phyloP scores from a whole-genome alignment of 2,888 invertebrate genomes.

The Heliconius charithonia region DNA sequence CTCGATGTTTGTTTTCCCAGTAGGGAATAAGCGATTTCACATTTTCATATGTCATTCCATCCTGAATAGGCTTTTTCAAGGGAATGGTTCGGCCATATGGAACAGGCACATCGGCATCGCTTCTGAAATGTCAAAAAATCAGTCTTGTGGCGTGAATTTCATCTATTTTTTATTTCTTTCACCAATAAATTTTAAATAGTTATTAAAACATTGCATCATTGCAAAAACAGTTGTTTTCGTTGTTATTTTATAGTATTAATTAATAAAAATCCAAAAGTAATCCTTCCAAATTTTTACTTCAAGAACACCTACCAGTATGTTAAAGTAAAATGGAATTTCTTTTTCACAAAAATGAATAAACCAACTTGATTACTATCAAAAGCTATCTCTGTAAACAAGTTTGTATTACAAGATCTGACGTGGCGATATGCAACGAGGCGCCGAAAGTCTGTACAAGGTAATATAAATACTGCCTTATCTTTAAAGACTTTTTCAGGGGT shows the following conservation, averaged over 20 bases:
- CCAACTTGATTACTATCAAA: conserved; percentile 34
- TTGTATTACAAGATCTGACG: conserved; percentile 38
- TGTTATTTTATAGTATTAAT: too few species aligned
- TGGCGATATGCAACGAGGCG: conserved; percentile 33
- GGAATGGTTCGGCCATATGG: conserved; percentile 85
- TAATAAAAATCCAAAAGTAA: background rate
- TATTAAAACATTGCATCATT: background rate
- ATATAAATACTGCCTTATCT: conserved; percentile 39
- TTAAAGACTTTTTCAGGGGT: conserved; percentile 33
- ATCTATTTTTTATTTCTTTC: background rate
- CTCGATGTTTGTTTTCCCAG: conserved; percentile 73
- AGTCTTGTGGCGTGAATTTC: conserved; percentile 25
- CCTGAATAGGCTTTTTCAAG: conserved; percentile 49
- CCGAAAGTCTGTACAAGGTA: conserved; percentile 39
- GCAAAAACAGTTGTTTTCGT: background rate
- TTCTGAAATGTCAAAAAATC: conserved; percentile 69
- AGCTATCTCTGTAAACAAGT: conserved; percentile 40
- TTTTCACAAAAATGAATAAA: conserved; percentile 30
- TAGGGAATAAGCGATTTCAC: conserved; percentile 60
- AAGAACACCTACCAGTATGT: background rate
- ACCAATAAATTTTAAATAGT: too few species aligned
- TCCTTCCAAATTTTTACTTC: background rate
- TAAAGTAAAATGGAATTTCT: background rate
- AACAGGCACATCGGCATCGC: conserved; percentile 86
- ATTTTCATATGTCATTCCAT: conserved; percentile 40